Conservation (phyloP, 2,888 invertebrate species). For the Ophraella communa region DNA sequence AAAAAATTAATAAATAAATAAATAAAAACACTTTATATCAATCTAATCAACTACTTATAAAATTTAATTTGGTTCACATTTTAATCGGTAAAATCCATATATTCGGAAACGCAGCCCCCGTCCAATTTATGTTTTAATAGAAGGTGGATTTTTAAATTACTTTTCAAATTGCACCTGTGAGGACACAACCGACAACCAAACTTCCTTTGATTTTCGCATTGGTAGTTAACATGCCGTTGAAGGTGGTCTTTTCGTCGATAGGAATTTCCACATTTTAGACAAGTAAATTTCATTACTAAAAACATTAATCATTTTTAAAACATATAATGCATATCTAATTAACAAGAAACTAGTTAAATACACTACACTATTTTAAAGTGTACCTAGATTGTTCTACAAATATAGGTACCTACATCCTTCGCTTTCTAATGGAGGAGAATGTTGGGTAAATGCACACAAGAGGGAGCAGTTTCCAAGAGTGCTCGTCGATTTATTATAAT, state of each 20-base stretch:
- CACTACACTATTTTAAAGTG: not conserved
- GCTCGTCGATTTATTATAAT: too few species aligned
- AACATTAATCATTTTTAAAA: slow-evolving; percentile 5
- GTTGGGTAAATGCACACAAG: too few species aligned
- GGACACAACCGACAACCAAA: slow-evolving; percentile 45
- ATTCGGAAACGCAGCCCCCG: slow-evolving; percentile 14
- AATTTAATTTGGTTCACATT: not conserved
- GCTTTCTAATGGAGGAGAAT: too few species aligned
- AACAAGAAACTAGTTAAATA: not conserved
- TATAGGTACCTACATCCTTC: too few species aligned
- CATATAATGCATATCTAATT: not conserved
- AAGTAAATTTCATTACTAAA: slow-evolving; percentile 32
- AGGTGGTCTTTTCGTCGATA: slow-evolving; percentile 42
- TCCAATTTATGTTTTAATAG: slow-evolving; percentile 43
- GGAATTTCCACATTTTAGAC: slow-evolving; percentile 40
- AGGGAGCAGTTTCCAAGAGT: too few species aligned
- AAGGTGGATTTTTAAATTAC: slow-evolving; percentile 43
- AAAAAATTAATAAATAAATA: too few species aligned
- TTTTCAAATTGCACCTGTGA: slow-evolving; percentile 42
- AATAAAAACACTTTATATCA: too few species aligned
- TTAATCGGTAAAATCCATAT: slow-evolving; percentile 6
- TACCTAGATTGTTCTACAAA: not conserved
- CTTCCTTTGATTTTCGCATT: slow-evolving; percentile 46
- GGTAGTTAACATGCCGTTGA: slow-evolving; percentile 46
- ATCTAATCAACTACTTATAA: not conserved